Percentiles rank a stretch among this genome's conserved stretches.
phyloP scores from a whole-genome alignment of 2,113 vertebrate species.

The Lophotis ruficrista region DNA sequence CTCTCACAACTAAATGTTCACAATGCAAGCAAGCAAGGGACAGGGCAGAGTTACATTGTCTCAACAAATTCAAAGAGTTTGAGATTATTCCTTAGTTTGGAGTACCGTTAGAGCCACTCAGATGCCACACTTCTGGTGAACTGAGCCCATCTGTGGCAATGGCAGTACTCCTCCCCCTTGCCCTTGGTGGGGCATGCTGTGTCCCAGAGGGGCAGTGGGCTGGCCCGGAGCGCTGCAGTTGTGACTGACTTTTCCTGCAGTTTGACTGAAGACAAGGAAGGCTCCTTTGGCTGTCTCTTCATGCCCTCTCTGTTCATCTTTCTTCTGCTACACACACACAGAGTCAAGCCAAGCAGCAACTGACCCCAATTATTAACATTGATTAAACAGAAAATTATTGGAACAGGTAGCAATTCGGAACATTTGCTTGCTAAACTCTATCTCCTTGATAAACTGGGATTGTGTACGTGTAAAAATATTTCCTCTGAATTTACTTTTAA shows the following conservation, averaged over 20 bases:
- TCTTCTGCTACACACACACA: neutral
- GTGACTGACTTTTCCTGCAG: neutral
- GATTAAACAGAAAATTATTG: constrained; percentile 16
- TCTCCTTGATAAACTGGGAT: neutral
- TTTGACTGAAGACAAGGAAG: neutral
- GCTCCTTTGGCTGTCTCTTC: neutral
- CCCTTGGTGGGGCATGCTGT: neutral
- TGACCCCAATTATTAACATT: neutral
- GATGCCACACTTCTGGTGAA: neutral
- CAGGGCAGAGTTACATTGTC: neutral
- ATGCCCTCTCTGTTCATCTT: neutral
- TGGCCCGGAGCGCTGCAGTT: neutral
- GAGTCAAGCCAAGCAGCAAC: neutral
- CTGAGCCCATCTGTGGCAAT: neutral
- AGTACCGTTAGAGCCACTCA: rapidly evolving
- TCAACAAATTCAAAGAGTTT: neutral
- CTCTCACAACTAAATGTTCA: neutral
- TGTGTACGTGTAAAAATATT: neutral
- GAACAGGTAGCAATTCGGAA: neutral
- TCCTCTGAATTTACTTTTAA: constrained; percentile 50
- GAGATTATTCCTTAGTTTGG: neutral
- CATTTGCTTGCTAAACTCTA: neutral
- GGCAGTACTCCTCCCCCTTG: neutral
- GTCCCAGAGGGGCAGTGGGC: neutral
- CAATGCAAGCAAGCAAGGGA: neutral